Percentiles rank a stretch among this genome's conserved stretches.
Conservation (phyloP, 2,113 vertebrate species). For the Terrapene triunguis region DNA sequence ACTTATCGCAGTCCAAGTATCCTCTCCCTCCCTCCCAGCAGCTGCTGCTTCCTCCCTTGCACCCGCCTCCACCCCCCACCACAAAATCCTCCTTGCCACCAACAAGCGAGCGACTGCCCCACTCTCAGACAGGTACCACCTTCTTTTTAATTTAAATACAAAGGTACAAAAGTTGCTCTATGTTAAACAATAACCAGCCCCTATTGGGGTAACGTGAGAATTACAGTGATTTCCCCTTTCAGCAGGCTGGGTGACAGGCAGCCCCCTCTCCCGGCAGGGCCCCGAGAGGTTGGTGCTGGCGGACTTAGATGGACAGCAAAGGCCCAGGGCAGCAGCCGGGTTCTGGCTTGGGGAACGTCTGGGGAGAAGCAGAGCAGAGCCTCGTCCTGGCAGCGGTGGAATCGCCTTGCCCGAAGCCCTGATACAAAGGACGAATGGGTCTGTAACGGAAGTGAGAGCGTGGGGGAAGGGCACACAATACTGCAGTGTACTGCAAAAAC, state of each 20-base stretch:
- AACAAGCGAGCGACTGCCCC: accelerated
- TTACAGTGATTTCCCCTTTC: neutral
- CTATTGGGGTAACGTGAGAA: neutral
- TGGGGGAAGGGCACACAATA: neutral
- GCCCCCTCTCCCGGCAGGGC: neutral
- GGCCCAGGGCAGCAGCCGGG: neutral
- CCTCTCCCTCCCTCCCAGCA: neutral
- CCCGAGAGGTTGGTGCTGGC: neutral
- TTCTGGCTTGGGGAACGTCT: neutral
- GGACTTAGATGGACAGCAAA: neutral
- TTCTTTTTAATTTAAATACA: neutral
- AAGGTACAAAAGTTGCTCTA: neutral
- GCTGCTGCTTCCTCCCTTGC: neutral
- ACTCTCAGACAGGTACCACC: neutral
- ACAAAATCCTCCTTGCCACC: neutral
- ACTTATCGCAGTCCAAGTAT: neutral
- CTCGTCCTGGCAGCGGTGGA: neutral
- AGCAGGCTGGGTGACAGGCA: neutral
- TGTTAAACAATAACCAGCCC: neutral
- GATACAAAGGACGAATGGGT: neutral
- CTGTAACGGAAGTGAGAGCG: neutral
- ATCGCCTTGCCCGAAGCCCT: neutral
- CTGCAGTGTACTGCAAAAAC: neutral
- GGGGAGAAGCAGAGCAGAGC: too few species aligned
- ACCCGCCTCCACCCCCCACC: neutral